Base-by-base conservation (phyloP, 2,888 invertebrate species). In the Cantharis rustica region DNA sequence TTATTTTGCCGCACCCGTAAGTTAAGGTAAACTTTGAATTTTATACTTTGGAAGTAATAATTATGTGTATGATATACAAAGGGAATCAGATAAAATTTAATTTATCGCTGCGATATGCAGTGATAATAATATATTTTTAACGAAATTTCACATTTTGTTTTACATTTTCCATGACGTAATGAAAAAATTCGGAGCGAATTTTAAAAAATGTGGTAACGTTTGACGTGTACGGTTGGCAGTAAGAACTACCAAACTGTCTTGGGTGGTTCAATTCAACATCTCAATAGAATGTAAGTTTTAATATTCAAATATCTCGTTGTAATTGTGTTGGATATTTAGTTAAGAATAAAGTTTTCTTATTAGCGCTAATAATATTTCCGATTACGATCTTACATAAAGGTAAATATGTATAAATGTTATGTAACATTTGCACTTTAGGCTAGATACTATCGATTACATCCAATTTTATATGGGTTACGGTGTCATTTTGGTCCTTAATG, bases 391-490 rank as follows among this genome's bases (percentile, higher is more conserved):
- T n/a, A n/a, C 9, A n/a, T n/a, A 47, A 31, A 47, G 7, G 47
- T 47, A 47, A 47, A 47, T 47, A 47, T n/a, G n/a, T 47, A 15
- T 17, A 66, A 66, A 66, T n/a, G 75, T 78, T 78, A 78, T 74
- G 73, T 78, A 78, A 78, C 64, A 16, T 17, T 75, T 75, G 73
- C 27, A 70, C 75, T 31, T 76, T 78, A 73, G 71, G 72, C 70
- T 61, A 71, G 71, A 64, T 76, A 70, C 31, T 78, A 78, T 78
- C 66, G 78, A 78, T 78, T 78, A 74, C 74, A 27, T 71, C 16
- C 66, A 20, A 13, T 16, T 66, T 26, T 70, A 61, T 68, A 71
- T 71, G 61, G 66, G 23, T 10, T 15, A 47, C n/a, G 17, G 23
- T 68, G 70, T 73, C 10, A 76, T 26, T 61, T 27, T 76, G n/a